Evolutionary conservation across 2,113 vertebrate species (phyloP).

Genomic region (Oryzias woworae): DNA sequence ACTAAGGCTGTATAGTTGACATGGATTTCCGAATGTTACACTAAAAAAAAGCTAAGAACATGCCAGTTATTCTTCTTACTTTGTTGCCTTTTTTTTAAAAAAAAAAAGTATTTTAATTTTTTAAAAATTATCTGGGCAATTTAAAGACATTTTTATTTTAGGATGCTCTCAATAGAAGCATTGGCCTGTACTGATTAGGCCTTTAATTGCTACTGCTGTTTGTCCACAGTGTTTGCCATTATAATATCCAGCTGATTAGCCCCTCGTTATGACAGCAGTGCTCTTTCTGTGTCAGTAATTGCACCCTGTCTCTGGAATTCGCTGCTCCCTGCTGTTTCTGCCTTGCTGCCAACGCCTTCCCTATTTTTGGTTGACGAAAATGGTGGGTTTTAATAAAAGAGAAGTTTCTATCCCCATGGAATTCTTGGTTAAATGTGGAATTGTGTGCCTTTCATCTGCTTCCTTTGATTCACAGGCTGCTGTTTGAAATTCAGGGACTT

Average conservation of each 20-base stretch:
- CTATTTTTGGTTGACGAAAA: conserved; percentile 48
- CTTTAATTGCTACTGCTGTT: conserved; percentile 52
- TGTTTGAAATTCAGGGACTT: conserved; percentile 45
- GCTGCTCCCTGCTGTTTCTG: conserved; percentile 37
- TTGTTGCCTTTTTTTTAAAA: not conserved
- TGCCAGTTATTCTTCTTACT: no score
- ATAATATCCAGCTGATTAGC: conserved; percentile 59
- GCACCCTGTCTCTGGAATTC: conserved; percentile 38
- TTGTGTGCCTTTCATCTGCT: conserved; percentile 60
- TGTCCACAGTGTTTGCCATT: conserved; percentile 52
- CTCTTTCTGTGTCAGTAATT: conserved; percentile 61
- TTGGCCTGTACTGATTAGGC: conserved; percentile 41
- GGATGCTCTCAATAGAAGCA: conserved; percentile 34
- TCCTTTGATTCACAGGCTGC: conserved; percentile 48
- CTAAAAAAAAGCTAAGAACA: no score
- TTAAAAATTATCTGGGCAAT: not conserved
- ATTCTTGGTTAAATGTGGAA: conserved; percentile 63
- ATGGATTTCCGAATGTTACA: no score
- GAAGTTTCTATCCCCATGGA: conserved; percentile 50
- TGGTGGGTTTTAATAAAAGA: conserved; percentile 59
- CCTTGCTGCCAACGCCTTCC: conserved; percentile 29
- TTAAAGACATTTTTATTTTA: conserved; percentile 10
- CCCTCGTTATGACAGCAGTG: conserved; percentile 37
- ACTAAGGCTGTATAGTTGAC: no score
- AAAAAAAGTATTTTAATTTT: not conserved